Percentiles rank a stretch among this genome's conserved stretches.
phyloP scores from a whole-genome alignment of 1,140 invertebrate species.

The Drosophila bipectinata region DNA sequence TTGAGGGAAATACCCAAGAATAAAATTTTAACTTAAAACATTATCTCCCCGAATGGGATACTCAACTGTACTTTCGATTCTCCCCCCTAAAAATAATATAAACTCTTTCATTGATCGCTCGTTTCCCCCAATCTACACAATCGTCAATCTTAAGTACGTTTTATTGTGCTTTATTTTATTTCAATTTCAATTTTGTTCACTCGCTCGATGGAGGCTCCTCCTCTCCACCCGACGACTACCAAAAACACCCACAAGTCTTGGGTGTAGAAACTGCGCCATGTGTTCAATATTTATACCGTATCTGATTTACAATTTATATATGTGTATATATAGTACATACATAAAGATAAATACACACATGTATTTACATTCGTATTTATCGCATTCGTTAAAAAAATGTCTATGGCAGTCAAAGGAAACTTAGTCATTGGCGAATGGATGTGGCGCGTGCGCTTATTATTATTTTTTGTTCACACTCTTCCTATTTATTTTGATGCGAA shows the following conservation, averaged over 20 bases:
- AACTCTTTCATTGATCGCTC: slow-evolving; percentile 39
- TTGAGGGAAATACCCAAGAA: neutral
- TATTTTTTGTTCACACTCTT: slow-evolving; percentile 47
- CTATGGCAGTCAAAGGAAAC: slow-evolving; percentile 45
- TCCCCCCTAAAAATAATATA: slow-evolving; percentile 6
- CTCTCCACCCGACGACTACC: neutral
- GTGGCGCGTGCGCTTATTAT: slow-evolving; percentile 62
- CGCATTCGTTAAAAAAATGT: slow-evolving; percentile 17
- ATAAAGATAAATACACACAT: slow-evolving; percentile 4
- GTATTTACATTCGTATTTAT: slow-evolving; percentile 35
- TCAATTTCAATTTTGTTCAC: slow-evolving; percentile 51
- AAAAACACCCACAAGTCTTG: slow-evolving; percentile 16
- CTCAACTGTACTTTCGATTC: slow-evolving; percentile 28
- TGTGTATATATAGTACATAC: slow-evolving; percentile 8
- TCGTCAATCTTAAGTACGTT: slow-evolving; percentile 79
- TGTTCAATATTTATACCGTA: slow-evolving; percentile 81
- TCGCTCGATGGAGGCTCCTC: slow-evolving; percentile 20
- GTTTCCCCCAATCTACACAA: slow-evolving; percentile 25
- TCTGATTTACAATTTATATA: slow-evolving; percentile 80
- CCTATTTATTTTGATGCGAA: slow-evolving; percentile 26
- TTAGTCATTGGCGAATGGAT: slow-evolving; percentile 61
- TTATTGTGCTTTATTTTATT: slow-evolving; percentile 80
- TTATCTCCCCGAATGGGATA: neutral
- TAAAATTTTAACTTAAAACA: slow-evolving; percentile 3
- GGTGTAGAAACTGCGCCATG: slow-evolving; percentile 58